These are phyloP conservation scores for Caenorhabditis parvicauda DNA, from an alignment of 2,888 invertebrate species.

Conservation along the genomic window DNA sequence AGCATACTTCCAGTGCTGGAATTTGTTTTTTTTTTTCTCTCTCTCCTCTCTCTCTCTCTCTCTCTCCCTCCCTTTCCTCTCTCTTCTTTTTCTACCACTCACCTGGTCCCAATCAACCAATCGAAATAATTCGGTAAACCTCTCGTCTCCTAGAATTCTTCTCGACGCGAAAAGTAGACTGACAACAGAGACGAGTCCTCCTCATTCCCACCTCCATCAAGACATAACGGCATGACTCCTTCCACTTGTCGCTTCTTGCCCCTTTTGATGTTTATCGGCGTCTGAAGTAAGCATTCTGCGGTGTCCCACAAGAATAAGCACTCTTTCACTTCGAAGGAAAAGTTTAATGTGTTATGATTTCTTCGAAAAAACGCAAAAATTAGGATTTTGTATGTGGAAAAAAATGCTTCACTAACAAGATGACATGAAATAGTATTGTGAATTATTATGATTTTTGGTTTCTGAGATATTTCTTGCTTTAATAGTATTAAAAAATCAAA, in stretches of 20 bases:
- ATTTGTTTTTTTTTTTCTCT: too few species aligned
- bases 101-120: constrained; percentile 54
- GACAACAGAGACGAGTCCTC: constrained; percentile 55
- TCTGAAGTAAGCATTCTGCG: too few species aligned
- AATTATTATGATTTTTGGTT: too few species aligned
- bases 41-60: background rate
- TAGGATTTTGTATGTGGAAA: too few species aligned
- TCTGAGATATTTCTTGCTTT: too few species aligned
- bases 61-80: background rate
- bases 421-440: too few species aligned
- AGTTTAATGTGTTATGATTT: too few species aligned
- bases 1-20: constrained; percentile 54
- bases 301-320: background rate
- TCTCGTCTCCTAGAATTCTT: constrained; percentile 51
- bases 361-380: too few species aligned
- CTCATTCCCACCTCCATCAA: constrained; percentile 58
- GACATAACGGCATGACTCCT: constrained; percentile 46
- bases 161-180: constrained; percentile 53
- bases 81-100: too few species aligned
- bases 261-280: constrained; percentile 30
- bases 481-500: too few species aligned
- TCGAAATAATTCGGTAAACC: constrained; percentile 46
- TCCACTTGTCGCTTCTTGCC: constrained; percentile 22
- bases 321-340: background rate
- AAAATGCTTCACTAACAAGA: too few species aligned